A percentile compares a stretch with the other conserved stretches of the same genome.
Conservation (phyloP, 2,888 invertebrate species). For the Cephus spinipes region DNA sequence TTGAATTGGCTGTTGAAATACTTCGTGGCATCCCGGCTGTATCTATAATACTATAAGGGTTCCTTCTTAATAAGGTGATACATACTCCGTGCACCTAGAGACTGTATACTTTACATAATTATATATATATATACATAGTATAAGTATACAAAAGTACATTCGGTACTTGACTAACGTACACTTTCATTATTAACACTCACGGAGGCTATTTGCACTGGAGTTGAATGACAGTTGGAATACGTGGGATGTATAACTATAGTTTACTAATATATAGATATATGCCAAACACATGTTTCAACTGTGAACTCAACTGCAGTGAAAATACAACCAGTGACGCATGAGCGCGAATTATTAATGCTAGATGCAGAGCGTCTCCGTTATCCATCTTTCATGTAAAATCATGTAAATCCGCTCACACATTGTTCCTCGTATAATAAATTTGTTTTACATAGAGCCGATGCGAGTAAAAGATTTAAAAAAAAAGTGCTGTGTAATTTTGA, state of each 20-base stretch:
- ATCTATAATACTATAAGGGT: not conserved
- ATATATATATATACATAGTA: not conserved
- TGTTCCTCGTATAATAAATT: not conserved
- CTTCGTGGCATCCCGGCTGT: not conserved
- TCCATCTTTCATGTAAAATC: not conserved
- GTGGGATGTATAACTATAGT: not conserved
- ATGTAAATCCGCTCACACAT: not conserved
- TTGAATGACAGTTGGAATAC: not conserved
- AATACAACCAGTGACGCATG: not conserved
- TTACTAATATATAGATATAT: not conserved
- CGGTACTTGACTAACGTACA: not conserved
- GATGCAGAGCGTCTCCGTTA: not conserved
- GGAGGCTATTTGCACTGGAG: not conserved
- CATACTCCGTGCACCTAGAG: not conserved
- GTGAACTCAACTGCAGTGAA: not conserved
- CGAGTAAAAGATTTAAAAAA: not conserved
- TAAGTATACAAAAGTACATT: not conserved
- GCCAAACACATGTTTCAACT: not conserved
- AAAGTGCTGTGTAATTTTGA: not conserved
- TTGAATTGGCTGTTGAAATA: not conserved
- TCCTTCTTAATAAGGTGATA: not conserved
- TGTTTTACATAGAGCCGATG: not conserved
- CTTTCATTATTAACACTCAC: not conserved
- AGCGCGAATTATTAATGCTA: not conserved
- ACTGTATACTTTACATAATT: not conserved